Evolutionary conservation across 2,113 vertebrate genomes (phyloP).

Genomic region (Rhabdomys dilectus): DNA sequence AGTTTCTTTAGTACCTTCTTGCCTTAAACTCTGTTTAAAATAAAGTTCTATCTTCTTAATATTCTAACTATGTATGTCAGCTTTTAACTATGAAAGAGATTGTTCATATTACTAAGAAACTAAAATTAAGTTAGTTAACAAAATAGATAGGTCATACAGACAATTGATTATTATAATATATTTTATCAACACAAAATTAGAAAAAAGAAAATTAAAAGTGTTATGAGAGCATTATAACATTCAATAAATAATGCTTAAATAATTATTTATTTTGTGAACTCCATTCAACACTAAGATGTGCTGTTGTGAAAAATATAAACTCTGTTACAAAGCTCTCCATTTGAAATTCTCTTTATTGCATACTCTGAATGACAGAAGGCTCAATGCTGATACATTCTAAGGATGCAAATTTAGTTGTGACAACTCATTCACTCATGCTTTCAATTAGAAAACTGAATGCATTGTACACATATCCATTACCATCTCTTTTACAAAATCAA

Average conservation of each 20-base stretch:
- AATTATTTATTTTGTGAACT: constrained; percentile 67
- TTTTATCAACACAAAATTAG: constrained; percentile 60
- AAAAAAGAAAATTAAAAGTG: constrained; percentile 47
- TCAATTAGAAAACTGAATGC: constrained; percentile 33
- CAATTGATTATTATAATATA: constrained; percentile 48
- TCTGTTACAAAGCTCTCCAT: constrained; percentile 29
- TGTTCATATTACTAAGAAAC: constrained; percentile 15
- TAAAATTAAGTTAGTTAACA: constrained; percentile 40
- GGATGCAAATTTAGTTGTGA: constrained; percentile 12
- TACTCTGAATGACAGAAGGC: not conserved
- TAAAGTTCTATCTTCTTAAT: not conserved
- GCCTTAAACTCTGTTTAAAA: not conserved
- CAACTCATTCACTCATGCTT: constrained; percentile 48
- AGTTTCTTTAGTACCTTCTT: not conserved
- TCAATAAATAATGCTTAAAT: constrained; percentile 68
- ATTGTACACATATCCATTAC: not conserved
- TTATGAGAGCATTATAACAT: constrained; percentile 49
- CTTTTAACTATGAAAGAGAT: not conserved
- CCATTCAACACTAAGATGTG: not conserved
- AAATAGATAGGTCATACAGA: not conserved
- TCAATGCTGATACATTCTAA: constrained; percentile 41
- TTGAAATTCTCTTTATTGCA: constrained; percentile 45
- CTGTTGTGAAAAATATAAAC: constrained; percentile 3
- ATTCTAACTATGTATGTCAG: not conserved
- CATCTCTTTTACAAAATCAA: not conserved